phyloP scores from a whole-genome alignment of 2,888 invertebrate species.

The Eretmocerus hayati region DNA sequence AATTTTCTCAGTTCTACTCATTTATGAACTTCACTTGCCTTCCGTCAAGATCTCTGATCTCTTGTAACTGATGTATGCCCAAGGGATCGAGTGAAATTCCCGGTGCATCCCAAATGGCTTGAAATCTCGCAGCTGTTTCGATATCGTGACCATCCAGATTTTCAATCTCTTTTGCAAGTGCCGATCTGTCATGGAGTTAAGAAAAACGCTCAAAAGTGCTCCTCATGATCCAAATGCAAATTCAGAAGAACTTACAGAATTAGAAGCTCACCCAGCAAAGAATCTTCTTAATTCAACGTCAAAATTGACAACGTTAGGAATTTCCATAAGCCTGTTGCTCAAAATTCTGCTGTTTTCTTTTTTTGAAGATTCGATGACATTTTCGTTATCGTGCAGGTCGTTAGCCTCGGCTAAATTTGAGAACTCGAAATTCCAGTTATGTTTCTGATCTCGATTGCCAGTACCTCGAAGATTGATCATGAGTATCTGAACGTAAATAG shows the following conservation, averaged over 20 bases:
- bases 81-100: slow-evolving; percentile 34
- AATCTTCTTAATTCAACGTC: slow-evolving; percentile 29
- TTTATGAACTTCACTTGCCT: no score
- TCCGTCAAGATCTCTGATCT: slow-evolving; percentile 25
- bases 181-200: slow-evolving; percentile 26
- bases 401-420: background rate
- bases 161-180: slow-evolving; percentile 24
- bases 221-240: background rate
- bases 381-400: background rate
- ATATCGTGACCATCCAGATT: slow-evolving; percentile 27
- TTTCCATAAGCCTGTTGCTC: slow-evolving; percentile 23
- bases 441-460: background rate
- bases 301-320: slow-evolving; percentile 29
- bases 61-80: slow-evolving; percentile 24
- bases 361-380: background rate
- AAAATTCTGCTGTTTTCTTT: background rate
- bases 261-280: slow-evolving; percentile 30
- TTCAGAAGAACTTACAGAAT: background rate
- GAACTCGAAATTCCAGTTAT: background rate
- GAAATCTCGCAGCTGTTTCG: slow-evolving; percentile 35
- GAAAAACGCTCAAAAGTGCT: no score
- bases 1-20: background rate
- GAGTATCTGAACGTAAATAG: no score
- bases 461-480: slow-evolving; percentile 9
- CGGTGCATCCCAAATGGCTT: slow-evolving; percentile 35